Base-by-base conservation (phyloP, 2,888 invertebrate species). In the Schrankia costaestrigalis region DNA sequence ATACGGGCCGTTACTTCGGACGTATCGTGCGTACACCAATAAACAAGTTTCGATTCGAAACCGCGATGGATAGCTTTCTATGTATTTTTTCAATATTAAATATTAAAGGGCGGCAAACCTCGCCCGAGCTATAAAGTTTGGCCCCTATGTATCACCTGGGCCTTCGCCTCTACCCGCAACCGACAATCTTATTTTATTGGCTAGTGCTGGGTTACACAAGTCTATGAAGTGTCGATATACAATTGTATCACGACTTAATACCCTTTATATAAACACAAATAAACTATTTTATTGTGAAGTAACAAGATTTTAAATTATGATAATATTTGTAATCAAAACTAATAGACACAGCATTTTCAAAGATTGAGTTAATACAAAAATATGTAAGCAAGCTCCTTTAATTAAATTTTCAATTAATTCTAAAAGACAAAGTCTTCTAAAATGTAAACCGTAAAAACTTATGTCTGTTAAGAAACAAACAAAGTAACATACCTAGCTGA, bases 71-170 rank as follows among this genome's bases (percentile, higher is more conserved):
- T 78, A 56, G 69, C 60, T 53, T n/a, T 56, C 60, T 69, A 40
- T 50, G 38, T 56, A 39, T 52, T 78, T 79, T 79, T 77, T 72
- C 73, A 73, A 76, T 79, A 80, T 78, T 76, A 81, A 79, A 78
- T 82, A 81, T 83, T 84, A 77, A 85, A 77, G 71, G 55, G 72
- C 74, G 73, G 77, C 68, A 79, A 82, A 80, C 81, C 83, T 78
- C 79, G 65, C 74, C 60, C 66, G 55, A 47, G 73, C 80, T 72
- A 81, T 86, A 85, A 86, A 83, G 62, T 78, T 76, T 53, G 73
- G 66, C 75, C 73, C 69, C 71, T 68, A 77, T 80, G 81, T 71
- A 82, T 84, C 84, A 84, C 80, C 78, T 78, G 81, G 71, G 75
- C 65, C 75, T 66, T 63, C 65, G 55, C 50, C 58, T 66, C 59